phyloP scores from a whole-genome alignment of 2,113 vertebrate genomes.

The Esox niger region DNA sequence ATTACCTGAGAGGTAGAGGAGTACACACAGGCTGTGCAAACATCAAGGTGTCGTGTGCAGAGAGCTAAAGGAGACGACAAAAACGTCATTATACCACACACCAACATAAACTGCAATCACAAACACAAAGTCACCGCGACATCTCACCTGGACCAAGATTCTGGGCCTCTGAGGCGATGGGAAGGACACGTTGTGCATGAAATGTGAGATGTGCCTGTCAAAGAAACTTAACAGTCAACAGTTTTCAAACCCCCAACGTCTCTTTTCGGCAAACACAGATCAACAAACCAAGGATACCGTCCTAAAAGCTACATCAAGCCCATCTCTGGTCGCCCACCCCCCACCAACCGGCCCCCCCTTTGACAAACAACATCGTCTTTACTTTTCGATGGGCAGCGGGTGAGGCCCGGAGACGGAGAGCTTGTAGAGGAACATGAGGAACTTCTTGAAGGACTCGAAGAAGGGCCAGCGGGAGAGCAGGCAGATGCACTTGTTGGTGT shows the following conservation, averaged over 20 bases:
- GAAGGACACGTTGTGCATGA: slow-evolving; percentile 97
- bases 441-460: slow-evolving; percentile 93
- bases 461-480: slow-evolving; percentile 98
- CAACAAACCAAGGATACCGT: neutral
- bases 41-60: slow-evolving; percentile 87
- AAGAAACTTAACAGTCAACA: slow-evolving; percentile 21
- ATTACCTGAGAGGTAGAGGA: slow-evolving; percentile 93
- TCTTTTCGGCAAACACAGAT: too few relatives aligned
- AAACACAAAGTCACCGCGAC: neutral
- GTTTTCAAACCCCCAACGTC: neutral
- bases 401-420: slow-evolving; percentile 94
- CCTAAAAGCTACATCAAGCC: neutral
- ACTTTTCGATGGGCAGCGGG: slow-evolving; percentile 98
- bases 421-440: slow-evolving; percentile 97
- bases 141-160: slow-evolving; percentile 92
- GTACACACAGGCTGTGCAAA: slow-evolving; percentile 95
- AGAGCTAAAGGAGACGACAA: slow-evolving; percentile 77
- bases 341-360: too few relatives aligned
- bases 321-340: neutral
- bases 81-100: neutral
- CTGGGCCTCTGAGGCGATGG: slow-evolving; percentile 96
- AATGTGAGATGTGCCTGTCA: slow-evolving; percentile 93
- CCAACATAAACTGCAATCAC: neutral
- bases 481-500: slow-evolving; percentile 97
- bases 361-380: slow-evolving; percentile 32